Base-by-base conservation (phyloP, 2,797 vertebrate species). In the Myotis planiceps region DNA sequence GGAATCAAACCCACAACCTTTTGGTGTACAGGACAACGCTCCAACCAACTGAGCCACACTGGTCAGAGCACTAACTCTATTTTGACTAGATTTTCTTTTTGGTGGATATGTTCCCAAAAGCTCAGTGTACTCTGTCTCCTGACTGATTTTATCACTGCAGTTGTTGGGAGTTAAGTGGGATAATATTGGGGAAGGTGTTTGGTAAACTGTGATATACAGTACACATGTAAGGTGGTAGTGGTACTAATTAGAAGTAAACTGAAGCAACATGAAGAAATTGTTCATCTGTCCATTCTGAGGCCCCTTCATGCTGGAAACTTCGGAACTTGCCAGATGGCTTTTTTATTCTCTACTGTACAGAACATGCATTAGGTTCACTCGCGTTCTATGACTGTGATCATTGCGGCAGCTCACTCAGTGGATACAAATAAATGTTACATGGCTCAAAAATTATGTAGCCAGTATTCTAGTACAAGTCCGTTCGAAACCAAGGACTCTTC, bases 111-210 rank as follows among this genome's bases (percentile, higher is more conserved):
- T 53, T 95, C 69, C 47, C 37, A 21, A 69, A 90, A 82, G 23
- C 55, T 82, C 19, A 63, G 2, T 79, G 37, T 72, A 6, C 37
- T 91, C 53, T 68, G 53, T 72, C 80, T 85, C 53, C 65, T 80
- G 82, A 49, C 86, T 90, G 87, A 85, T 86, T 89, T 87, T 87
- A 80, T 90, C 34, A 25, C 78, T 92, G 45, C 19, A 74, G 32
- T 90, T 83, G 42, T 68, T 95, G 88, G 42, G 72, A 84, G 51
- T 88, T 12, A 42, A 75, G 55, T 93, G 75, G 45, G 63, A 32
- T 89, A 86, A 68, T 72, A 86, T 68, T 92, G 66, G 84, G 58
- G 75, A 95, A 79, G 42, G 42, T 95, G 49, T 93, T 81, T 72
- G 42, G 84, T 68, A 92, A 97, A 92, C 90, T 85, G 60, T 71